These are phyloP conservation scores for Pangasius macronema DNA, from an alignment of 2,797 vertebrate genomes.

Conservation along the genomic window DNA sequence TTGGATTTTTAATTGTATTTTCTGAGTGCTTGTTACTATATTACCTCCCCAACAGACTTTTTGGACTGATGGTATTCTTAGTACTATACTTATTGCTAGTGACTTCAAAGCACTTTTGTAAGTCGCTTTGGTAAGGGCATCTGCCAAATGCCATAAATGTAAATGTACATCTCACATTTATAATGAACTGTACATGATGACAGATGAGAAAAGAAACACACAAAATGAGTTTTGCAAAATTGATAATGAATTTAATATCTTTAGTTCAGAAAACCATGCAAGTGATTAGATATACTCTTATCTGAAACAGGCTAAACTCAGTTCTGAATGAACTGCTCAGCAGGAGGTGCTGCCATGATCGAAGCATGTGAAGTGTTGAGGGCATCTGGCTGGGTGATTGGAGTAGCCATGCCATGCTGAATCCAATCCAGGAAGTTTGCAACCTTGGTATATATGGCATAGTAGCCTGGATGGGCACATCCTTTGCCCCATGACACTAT, in stretches of 20 bases:
- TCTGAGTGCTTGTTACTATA: no score
- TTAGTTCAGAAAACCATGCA: slow-evolving; percentile 12
- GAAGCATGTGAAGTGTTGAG: not conserved
- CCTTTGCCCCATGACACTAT: slow-evolving; percentile 88
- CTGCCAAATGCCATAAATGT: no score
- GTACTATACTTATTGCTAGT: no score
- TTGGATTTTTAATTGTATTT: no score
- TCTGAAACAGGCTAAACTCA: not conserved
- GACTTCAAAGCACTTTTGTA: no score
- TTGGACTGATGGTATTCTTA: no score
- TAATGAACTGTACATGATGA: not conserved
- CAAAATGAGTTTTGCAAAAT: not conserved
- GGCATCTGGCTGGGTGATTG: not conserved
- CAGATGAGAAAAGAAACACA: not conserved
- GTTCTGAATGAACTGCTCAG: not conserved
- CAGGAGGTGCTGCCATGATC: not conserved
- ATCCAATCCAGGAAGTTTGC: slow-evolving; percentile 82
- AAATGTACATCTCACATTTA: not conserved
- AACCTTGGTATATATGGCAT: slow-evolving; percentile 85
- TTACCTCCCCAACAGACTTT: no score
- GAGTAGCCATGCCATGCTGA: slow-evolving; percentile 44
- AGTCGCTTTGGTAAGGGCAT: no score
- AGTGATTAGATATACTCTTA: not conserved
- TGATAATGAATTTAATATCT: not conserved
- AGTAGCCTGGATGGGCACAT: slow-evolving; percentile 75